phyloP scores from a whole-genome alignment of 2,113 vertebrate genomes.

The Promerops cafer region DNA sequence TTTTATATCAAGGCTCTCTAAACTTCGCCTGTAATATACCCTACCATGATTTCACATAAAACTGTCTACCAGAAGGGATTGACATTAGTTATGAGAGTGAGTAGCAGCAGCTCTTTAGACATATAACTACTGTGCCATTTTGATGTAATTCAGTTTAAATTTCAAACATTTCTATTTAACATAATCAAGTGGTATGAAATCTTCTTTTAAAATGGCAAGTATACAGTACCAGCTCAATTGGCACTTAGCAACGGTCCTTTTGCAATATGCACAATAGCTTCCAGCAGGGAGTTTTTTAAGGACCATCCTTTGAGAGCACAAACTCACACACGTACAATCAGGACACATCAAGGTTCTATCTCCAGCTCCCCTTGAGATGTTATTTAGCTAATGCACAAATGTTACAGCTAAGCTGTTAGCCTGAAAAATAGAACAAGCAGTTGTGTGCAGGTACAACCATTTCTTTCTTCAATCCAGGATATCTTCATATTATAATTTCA shows the following conservation, averaged over 20 bases:
- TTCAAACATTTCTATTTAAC: slow-evolving; percentile 83
- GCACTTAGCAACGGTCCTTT: slow-evolving; percentile 78
- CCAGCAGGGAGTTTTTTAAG: slow-evolving; percentile 80
- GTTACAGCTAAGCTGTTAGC: slow-evolving; percentile 68
- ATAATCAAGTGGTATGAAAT: slow-evolving; percentile 84
- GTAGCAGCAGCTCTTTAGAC: slow-evolving; percentile 69
- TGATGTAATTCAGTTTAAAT: slow-evolving; percentile 79
- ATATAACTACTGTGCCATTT: slow-evolving; percentile 77
- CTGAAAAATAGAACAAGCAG: slow-evolving; percentile 63
- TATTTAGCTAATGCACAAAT: slow-evolving; percentile 80
- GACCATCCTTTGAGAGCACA: slow-evolving; percentile 75
- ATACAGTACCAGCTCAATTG: slow-evolving; percentile 79
- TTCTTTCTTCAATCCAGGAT: slow-evolving; percentile 41
- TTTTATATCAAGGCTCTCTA: slow-evolving; percentile 32
- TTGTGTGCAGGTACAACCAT: slow-evolving; percentile 53
- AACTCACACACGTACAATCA: slow-evolving; percentile 77
- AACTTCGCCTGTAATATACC: slow-evolving; percentile 17
- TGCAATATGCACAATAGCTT: slow-evolving; percentile 78
- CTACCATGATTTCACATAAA: slow-evolving; percentile 67
- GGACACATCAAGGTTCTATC: slow-evolving; percentile 77
- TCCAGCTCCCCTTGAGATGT: slow-evolving; percentile 75
- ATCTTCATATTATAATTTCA: slow-evolving; percentile 33
- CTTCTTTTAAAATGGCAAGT: slow-evolving; percentile 80
- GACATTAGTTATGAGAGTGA: slow-evolving; percentile 67
- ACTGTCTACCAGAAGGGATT: slow-evolving; percentile 60